Percentiles rank a stretch among this genome's conserved stretches.
Evolutionary conservation across 2,888 invertebrate genomes (phyloP).

Genomic region (Lasioglossum figueresi): DNA sequence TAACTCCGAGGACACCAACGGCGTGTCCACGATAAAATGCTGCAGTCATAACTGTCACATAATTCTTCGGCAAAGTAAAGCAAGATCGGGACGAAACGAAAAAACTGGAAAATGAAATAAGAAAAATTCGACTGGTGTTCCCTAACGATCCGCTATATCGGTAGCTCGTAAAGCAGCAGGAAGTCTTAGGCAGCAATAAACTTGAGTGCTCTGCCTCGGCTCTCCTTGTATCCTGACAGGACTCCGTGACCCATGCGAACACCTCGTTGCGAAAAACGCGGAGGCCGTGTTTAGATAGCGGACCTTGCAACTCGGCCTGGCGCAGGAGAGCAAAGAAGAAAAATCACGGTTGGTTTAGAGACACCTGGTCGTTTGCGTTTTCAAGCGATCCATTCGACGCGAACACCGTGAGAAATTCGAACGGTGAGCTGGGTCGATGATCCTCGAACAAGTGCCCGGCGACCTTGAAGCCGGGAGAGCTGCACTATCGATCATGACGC

Average conservation of each 20-base stretch:
- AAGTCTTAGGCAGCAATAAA: constrained; percentile 37
- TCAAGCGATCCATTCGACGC: constrained; percentile 48
- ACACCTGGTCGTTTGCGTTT: constrained; percentile 36
- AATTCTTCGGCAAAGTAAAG: not conserved
- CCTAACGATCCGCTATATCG: constrained; percentile 29
- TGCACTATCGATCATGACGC: constrained; percentile 19
- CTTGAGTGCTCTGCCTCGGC: constrained; percentile 25
- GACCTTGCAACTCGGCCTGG: constrained; percentile 28
- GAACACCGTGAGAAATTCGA: constrained; percentile 60
- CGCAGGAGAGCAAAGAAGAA: constrained; percentile 4
- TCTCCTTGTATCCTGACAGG: constrained; percentile 27
- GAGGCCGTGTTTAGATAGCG: constrained; percentile 62
- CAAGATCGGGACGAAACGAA: not conserved
- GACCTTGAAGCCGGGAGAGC: constrained; percentile 53
- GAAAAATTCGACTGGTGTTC: not conserved
- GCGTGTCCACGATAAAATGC: not conserved
- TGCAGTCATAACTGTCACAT: not conserved
- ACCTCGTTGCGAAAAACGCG: constrained; percentile 24
- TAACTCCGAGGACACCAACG: not conserved
- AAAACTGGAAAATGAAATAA: not conserved
- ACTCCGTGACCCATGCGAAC: constrained; percentile 41
- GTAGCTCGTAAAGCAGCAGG: constrained; percentile 50
- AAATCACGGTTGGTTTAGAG: constrained; percentile 38
- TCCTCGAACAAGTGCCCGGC: constrained; percentile 57
- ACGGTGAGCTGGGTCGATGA: constrained; percentile 60